phyloP scores from a whole-genome alignment of 2,888 invertebrate genomes.

The Polydrusus pterygomalis region DNA sequence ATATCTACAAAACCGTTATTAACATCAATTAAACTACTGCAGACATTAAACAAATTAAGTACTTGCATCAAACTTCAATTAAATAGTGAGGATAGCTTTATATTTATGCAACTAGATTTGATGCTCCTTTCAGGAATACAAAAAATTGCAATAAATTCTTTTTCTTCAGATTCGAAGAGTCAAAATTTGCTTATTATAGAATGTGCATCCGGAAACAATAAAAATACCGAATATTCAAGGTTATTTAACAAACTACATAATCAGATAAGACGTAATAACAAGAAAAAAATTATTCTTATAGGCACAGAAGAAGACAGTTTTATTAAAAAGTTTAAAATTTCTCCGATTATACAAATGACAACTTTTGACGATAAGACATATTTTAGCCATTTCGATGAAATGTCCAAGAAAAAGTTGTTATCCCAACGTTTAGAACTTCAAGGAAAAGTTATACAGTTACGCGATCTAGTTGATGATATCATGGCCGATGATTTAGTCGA shows the following conservation, averaged over 20 bases:
- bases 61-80: not conserved
- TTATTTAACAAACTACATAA: not conserved
- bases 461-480: not conserved
- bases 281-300: slow-evolving; percentile 23
- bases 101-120: slow-evolving; percentile 31
- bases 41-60: not conserved
- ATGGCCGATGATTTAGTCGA: not conserved
- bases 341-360: not conserved
- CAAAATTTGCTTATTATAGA: slow-evolving; percentile 10
- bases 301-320: not conserved
- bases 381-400: slow-evolving; percentile 12
- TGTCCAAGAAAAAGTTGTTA: slow-evolving; percentile 24
- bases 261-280: not conserved
- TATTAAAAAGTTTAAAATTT: slow-evolving; percentile 9
- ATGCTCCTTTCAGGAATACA: slow-evolving; percentile 17
- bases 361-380: not conserved
- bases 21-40: not conserved
- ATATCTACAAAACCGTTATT: not conserved
- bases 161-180: slow-evolving; percentile 12
- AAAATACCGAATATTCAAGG: not conserved
- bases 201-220: not conserved
- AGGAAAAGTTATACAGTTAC: not conserved
- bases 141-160: slow-evolving; percentile 30
- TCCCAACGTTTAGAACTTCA: slow-evolving; percentile 14
- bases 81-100: slow-evolving; percentile 25